Evolutionary conservation across 30 jellyfish, hydroid and myxozoan genomes (phyloP), one percentile per base, ranked within the genome.

Genomic region (Aurelia aurita complex sp. Pacific): DNA sequence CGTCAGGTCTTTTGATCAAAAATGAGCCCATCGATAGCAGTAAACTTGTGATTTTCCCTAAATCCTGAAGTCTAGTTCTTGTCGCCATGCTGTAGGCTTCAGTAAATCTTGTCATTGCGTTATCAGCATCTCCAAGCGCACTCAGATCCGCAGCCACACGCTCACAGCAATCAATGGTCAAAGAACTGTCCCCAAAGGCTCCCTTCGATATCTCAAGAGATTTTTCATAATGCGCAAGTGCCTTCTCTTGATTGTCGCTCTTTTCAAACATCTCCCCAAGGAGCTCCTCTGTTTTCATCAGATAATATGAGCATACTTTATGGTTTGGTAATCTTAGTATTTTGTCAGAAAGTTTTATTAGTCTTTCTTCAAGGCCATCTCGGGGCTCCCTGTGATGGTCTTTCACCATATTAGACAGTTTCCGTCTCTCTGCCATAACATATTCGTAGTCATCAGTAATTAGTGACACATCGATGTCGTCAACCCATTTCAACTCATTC

Each of bases 141-240:
- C 35, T 61, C 59, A 51, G 16, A 46, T 6, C 59, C 15, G 3
- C 34, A 35, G n/a, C 52, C 36, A 42, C 55, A n/a, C 34, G 17
- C 23, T 43, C 53, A 73, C 23, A 73, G n/a, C 69, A 29, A 29
- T 73, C 83, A 73, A 73, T 42, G 3, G 83, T 42, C 83, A 35
- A 73, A 73, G 32, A 73, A 73, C 70, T 51, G 19, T n/a, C 83
- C n/a, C 83, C 83, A 50, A 73, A 73, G 1, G 70, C 60, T 43
- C 51, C 29, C 50, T 50, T 51, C 8, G 83, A 73, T 43, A 73
- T 15, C 29, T 51, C 46, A 15, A 32, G n/a, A 17, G 52, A n/a
- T 33, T 1, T 17, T 29, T 73, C 64, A 19, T 4, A 53, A 51
- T 73, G 59, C 52, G 5, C 18, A 1, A 17, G 17, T 73, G 83